A percentile compares a stretch with the other conserved stretches of the same genome.
Conservation (phyloP, 2,888 invertebrate genomes). For the Hybos culiciformis region DNA sequence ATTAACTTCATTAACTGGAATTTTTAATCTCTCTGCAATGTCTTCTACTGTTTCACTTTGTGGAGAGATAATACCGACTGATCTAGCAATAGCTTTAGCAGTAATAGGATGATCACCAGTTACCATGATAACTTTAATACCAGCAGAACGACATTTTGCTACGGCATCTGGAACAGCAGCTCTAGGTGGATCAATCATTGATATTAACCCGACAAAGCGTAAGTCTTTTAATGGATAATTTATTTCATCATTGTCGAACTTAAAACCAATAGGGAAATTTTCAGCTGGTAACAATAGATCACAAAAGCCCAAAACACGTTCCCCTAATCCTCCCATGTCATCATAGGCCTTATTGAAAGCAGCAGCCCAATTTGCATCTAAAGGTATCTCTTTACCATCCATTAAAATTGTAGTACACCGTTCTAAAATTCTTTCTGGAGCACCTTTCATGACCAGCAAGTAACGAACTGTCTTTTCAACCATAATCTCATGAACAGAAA, state of each 20-base stretch:
- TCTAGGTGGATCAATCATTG: slow-evolving; percentile 96
- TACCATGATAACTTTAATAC: slow-evolving; percentile 94
- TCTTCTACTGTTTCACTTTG: slow-evolving; percentile 89
- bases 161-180: slow-evolving; percentile 97
- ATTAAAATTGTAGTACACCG: slow-evolving; percentile 82
- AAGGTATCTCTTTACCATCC: slow-evolving; percentile 78
- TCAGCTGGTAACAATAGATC: slow-evolving; percentile 81
- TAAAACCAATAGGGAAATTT: slow-evolving; percentile 82
- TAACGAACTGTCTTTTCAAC: slow-evolving; percentile 81
- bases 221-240: slow-evolving; percentile 85
- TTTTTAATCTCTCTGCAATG: slow-evolving; percentile 80
- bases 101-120: slow-evolving; percentile 94
- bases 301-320: slow-evolving; percentile 86
- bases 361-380: slow-evolving; percentile 90
- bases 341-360: slow-evolving; percentile 90
- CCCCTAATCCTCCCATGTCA: slow-evolving; percentile 80
- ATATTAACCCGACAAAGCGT: slow-evolving; percentile 92
- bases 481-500: slow-evolving; percentile 89
- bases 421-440: slow-evolving; percentile 90
- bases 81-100: slow-evolving; percentile 89
- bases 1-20: slow-evolving; percentile 79
- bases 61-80: slow-evolving; percentile 88
- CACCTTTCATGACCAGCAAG: slow-evolving; percentile 92
- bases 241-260: slow-evolving; percentile 80
- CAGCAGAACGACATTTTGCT: slow-evolving; percentile 92